phyloP scores from a whole-genome alignment of 2,888 invertebrate genomes.

The Bursaphelenchus okinawaensis region DNA sequence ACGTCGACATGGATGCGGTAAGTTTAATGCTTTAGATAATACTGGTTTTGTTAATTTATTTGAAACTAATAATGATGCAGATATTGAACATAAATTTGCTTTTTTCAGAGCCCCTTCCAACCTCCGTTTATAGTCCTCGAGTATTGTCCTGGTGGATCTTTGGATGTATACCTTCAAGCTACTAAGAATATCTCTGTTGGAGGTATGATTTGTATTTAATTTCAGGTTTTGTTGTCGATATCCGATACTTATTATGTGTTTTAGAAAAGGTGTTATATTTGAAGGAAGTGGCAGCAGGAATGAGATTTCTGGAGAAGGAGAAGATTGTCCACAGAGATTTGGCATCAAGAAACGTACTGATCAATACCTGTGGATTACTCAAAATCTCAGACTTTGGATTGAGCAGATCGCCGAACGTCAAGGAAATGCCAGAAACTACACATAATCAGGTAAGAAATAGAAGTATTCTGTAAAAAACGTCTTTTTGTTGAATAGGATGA shows the following conservation, averaged over 20 bases:
- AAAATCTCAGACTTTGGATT: slow-evolving; percentile 13
- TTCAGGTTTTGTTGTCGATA: neutral
- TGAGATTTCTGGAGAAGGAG: slow-evolving; percentile 10
- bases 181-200: slow-evolving; percentile 1
- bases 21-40: no score
- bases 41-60: no score
- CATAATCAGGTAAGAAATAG: neutral
- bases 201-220: no score
- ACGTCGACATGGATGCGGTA: slow-evolving; percentile 7
- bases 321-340: slow-evolving; percentile 16
- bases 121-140: slow-evolving; percentile 9
- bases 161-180: slow-evolving; percentile 7
- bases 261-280: slow-evolving; percentile 6
- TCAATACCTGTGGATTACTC: slow-evolving; percentile 3
- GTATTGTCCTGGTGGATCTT: slow-evolving; percentile 11
- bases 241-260: neutral
- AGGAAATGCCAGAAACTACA: neutral
- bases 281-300: slow-evolving; percentile 8
- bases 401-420: slow-evolving; percentile 4
- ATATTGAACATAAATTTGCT: no score
- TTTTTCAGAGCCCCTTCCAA: neutral
- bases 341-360: slow-evolving; percentile 15
- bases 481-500: no score
- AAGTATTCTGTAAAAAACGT: neutral
- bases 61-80: no score